A percentile compares a stretch with the other conserved stretches of the same genome.
phyloP scores from a whole-genome alignment of 92 coral and sea anemone species.

The Metridium senile region DNA sequence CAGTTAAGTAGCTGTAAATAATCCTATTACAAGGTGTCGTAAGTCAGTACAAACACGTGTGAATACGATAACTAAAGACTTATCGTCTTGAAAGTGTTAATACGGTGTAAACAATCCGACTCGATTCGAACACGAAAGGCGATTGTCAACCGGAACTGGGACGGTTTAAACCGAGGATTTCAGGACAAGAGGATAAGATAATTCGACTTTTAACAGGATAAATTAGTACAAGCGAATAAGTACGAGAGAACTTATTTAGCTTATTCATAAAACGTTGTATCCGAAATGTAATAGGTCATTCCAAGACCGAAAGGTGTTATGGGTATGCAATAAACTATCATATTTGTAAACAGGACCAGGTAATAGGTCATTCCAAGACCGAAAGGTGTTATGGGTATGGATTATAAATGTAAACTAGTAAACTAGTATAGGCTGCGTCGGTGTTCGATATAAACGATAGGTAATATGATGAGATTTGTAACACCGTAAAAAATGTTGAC shows the following conservation, averaged over 20 bases:
- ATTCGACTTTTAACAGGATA: neutral
- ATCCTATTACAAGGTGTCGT: neutral
- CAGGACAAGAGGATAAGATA: neutral
- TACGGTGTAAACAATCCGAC: slow-evolving; percentile 3
- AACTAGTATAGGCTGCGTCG: no score
- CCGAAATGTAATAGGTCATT: neutral
- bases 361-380: no score
- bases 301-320: neutral
- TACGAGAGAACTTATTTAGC: no score
- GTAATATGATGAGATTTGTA: no score
- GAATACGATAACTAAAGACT: neutral
- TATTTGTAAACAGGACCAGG: no score
- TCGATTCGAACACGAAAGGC: slow-evolving; percentile 1
- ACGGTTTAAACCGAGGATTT: neutral
- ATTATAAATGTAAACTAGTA: no score
- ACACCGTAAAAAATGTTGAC: no score
- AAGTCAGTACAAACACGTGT: neutral
- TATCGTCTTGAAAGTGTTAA: neutral
- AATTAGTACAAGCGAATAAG: no score
- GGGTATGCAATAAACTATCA: no score
- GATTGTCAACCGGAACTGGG: slow-evolving; percentile 6
- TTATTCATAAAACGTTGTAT: no score
- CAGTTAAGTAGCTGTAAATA: neutral
- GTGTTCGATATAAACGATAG: no score
- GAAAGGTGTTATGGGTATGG: no score